Conservation (phyloP, 2,888 invertebrate species). For the Agonopterix alstromeriana region DNA sequence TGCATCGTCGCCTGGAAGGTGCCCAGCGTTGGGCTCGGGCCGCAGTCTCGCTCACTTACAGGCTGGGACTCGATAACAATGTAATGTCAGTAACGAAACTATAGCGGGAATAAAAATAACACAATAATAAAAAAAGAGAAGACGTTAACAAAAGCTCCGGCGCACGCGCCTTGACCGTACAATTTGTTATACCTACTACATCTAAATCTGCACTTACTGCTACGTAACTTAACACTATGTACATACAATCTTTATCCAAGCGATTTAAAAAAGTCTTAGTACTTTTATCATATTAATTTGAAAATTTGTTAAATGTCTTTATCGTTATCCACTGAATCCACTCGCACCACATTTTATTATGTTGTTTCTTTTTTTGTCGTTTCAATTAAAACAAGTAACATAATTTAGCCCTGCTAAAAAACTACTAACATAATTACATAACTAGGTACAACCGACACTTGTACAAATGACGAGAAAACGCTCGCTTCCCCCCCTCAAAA, state of each 20-base stretch:
- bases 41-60: not conserved
- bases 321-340: conserved; percentile 66
- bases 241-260: conserved; percentile 71
- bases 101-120: conserved; percentile 25
- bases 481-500: not conserved
- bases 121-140: not conserved
- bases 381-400: conserved; percentile 60
- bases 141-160: conserved; percentile 4
- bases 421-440: conserved; percentile 57
- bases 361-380: conserved; percentile 30
- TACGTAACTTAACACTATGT: conserved; percentile 60
- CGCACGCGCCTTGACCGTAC: conserved; percentile 30
- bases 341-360: conserved; percentile 41
- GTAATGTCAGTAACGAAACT: conserved; percentile 28
- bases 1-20: not conserved
- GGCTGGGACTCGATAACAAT: conserved; percentile 15
- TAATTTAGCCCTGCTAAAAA: conserved; percentile 59
- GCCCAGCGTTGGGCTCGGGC: too few species aligned
- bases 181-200: conserved; percentile 77
- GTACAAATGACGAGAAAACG: conserved; percentile 34
- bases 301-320: conserved; percentile 76
- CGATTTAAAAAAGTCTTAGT: conserved; percentile 74
- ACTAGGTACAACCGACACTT: conserved; percentile 57
- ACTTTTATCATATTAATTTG: conserved; percentile 72
- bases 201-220: conserved; percentile 69